Evolutionary conservation across 2,113 vertebrate genomes (phyloP), one percentile per base, ranked within the genome.

Genomic region (Cephalopholis sonnerati): DNA sequence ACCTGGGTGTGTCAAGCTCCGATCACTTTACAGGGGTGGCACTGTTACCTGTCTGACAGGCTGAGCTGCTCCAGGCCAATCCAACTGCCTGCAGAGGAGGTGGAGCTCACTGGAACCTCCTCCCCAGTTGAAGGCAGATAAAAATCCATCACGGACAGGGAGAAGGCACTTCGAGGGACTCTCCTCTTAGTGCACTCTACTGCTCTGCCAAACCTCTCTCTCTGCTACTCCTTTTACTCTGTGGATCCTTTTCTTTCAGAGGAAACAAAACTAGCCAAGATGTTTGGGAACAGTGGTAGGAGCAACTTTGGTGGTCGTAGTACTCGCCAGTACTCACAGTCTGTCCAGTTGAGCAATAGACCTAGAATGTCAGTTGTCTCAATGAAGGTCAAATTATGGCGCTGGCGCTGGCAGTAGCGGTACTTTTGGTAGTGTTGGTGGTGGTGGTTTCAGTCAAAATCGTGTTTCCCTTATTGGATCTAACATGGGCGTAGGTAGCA

Each of bases 141-240:
- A 93, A 95, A 90, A 58, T 22, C 61, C 50, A 24, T 32, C 20
- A 10, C 24, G 0, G 41, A 82, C 51, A 58, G 22, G 16, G 7
- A 72, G 55, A 84, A 81, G 83, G 24, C 29, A 95, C 95, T 95
- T 87, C 89, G 95, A 95, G 95, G 95, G 85, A 94, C 87, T 93
- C 81, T 90, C 94, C 94, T 96, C 95, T 95, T 87, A 81, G 94
- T 95, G 94, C 84, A 71, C 93, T 90, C 82, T 76, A 74, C 85
- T 83, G 79, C 91, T 90, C 92, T 86, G 81, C 86, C 79, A 78
- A 70, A 87, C 59, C 79, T 92, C 77, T 86, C 80, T 89, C 48
- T 86, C 62, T 89, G 54, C 76, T 75, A 25, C 32, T 57, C n/a
- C 66, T 46, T 88, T 72, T 63, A 77, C 72, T 91, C 65, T 91